Percentiles rank a stretch among this genome's conserved stretches.
Evolutionary conservation across 2,113 vertebrate genomes (phyloP).

Genomic region (Carassius gibelio): DNA sequence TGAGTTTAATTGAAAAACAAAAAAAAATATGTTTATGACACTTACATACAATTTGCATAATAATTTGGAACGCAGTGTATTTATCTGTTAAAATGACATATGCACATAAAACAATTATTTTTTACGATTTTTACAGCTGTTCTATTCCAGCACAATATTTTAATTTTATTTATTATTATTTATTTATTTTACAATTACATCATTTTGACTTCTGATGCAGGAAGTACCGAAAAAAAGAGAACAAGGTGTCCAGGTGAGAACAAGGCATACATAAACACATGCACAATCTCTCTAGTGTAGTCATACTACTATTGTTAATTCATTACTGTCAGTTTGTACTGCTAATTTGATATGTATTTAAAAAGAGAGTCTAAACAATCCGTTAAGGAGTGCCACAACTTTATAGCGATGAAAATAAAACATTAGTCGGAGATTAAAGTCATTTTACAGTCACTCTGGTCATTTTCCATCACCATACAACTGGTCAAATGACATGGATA

Average conservation of each 20-base stretch:
- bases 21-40: too few species aligned
- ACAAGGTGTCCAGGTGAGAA: neutral
- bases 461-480: neutral
- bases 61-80: too few species aligned
- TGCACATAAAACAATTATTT: neutral
- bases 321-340: neutral
- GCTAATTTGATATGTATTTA: conserved; percentile 16
- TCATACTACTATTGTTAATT: neutral
- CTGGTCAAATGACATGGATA: neutral
- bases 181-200: neutral
- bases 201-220: conserved; percentile 1
- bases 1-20: too few species aligned
- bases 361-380: neutral
- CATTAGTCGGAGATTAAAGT: neutral
- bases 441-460: neutral
- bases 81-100: neutral
- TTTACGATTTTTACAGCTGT: neutral
- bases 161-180: neutral
- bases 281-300: neutral
- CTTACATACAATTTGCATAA: too few species aligned
- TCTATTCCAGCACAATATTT: neutral
- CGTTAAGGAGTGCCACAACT: neutral
- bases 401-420: neutral
- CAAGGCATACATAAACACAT: neutral
- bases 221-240: conserved; percentile 9